Evolutionary conservation across 2,888 invertebrate species (phyloP).

Genomic region (Amiota mariae): DNA sequence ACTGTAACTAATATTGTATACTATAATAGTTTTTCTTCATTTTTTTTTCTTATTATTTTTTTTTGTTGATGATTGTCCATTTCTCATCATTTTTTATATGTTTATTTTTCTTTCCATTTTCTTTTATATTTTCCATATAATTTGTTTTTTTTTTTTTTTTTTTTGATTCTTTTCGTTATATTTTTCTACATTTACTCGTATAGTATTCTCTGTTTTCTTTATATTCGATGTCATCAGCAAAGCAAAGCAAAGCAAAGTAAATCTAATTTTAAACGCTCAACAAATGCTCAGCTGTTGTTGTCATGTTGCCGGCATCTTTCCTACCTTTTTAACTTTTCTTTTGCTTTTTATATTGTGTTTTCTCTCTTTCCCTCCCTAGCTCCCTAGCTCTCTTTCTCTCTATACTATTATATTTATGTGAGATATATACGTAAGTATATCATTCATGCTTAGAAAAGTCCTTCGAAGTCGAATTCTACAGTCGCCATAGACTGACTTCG

Average conservation of each 20-base stretch:
- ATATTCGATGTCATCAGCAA: neutral
- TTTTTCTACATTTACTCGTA: too few species aligned
- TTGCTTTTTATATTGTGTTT: neutral
- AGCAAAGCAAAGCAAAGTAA: neutral
- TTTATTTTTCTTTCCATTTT: neutral
- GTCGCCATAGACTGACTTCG: neutral
- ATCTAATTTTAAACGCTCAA: conserved; percentile 1
- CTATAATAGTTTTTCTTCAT: conserved; percentile 1
- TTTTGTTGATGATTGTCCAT: neutral
- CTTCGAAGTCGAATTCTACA: neutral
- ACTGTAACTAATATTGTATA: neutral
- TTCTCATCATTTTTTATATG: neutral
- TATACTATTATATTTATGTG: too few species aligned
- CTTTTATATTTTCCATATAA: too few species aligned
- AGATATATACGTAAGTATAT: too few species aligned
- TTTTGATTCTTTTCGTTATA: too few species aligned
- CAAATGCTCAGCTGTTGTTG: conserved; percentile 13
- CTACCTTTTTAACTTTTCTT: neutral
- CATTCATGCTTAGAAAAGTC: too few species aligned
- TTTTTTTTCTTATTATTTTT: too few species aligned
- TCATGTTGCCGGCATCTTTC: neutral
- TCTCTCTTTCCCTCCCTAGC: neutral
- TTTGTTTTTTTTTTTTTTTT: neutral
- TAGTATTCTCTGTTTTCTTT: neutral
- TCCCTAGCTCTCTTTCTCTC: neutral